A percentile compares a stretch with the other conserved stretches of the same genome.
Evolutionary conservation across 2,797 vertebrate genomes (phyloP).

Genomic region (Poliocrania exsul): DNA sequence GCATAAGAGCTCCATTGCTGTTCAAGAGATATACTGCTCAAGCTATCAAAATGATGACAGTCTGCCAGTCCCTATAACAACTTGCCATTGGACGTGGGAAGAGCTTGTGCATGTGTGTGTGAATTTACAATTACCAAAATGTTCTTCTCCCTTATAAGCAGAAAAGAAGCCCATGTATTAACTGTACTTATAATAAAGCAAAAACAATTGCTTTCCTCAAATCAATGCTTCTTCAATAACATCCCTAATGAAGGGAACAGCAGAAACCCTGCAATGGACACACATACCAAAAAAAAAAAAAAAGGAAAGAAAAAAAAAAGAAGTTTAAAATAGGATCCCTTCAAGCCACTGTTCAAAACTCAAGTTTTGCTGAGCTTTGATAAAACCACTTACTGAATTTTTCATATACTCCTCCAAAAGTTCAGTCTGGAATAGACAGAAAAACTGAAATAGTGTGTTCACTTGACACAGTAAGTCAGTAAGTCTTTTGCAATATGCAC

Average conservation of each 20-base stretch:
- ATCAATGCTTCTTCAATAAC: constrained; percentile 62
- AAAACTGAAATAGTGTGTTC: not conserved
- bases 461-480: not conserved
- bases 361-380: constrained; percentile 21
- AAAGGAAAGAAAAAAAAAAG: not conserved
- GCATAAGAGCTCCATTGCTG: constrained; percentile 90
- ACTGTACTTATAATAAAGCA: constrained; percentile 66
- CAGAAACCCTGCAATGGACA: not conserved
- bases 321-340: not conserved
- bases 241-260: constrained; percentile 61
- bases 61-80: constrained; percentile 92
- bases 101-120: constrained; percentile 51
- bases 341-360: not conserved
- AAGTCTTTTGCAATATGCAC: not conserved
- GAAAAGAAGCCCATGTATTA: constrained; percentile 65
- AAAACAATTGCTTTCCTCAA: constrained; percentile 68
- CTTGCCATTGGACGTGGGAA: constrained; percentile 82
- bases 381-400: not conserved
- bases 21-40: constrained; percentile 90
- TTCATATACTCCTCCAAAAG: not conserved
- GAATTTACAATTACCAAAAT: constrained; percentile 81
- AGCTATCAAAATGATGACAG: constrained; percentile 92
- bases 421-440: not conserved
- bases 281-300: not conserved
- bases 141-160: constrained; percentile 71